A percentile compares a stretch with the other conserved stretches of the same genome.
Conservation (phyloP, 2,888 invertebrate genomes). For the Rhamphomyia laevipes region DNA sequence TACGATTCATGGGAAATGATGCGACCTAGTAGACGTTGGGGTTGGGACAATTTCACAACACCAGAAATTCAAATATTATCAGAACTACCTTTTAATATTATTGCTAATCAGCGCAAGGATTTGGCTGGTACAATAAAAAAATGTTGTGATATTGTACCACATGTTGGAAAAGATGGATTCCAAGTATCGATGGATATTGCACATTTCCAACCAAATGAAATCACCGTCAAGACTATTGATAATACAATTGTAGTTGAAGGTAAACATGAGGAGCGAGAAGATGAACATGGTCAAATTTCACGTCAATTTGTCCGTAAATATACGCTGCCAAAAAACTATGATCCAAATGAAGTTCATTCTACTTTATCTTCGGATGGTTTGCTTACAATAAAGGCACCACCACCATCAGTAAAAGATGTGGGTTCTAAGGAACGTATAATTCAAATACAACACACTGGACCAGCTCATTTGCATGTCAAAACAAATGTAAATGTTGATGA, state of each 20-base stretch:
- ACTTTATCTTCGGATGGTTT: constrained; percentile 66
- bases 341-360: constrained; percentile 59
- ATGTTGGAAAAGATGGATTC: constrained; percentile 58
- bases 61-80: neutral
- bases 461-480: constrained; percentile 42
- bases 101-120: no score
- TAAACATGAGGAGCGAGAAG: constrained; percentile 73
- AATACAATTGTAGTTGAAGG: constrained; percentile 54
- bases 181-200: constrained; percentile 61
- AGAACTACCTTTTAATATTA: no score
- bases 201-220: constrained; percentile 59
- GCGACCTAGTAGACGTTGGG: neutral
- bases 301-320: constrained; percentile 44
- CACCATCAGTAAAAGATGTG: constrained; percentile 22
- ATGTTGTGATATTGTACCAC: no score
- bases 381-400: constrained; percentile 54
- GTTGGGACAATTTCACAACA: neutral
- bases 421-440: constrained; percentile 41
- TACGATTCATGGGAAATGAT: neutral
- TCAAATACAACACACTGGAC: constrained; percentile 51
- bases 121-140: no score
- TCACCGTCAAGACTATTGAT: constrained; percentile 56
- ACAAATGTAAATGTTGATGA: constrained; percentile 29
- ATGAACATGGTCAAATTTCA: constrained; percentile 73
- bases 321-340: constrained; percentile 50